phyloP scores from a whole-genome alignment of 2,888 invertebrate species.

The Steromphala cineraria region DNA sequence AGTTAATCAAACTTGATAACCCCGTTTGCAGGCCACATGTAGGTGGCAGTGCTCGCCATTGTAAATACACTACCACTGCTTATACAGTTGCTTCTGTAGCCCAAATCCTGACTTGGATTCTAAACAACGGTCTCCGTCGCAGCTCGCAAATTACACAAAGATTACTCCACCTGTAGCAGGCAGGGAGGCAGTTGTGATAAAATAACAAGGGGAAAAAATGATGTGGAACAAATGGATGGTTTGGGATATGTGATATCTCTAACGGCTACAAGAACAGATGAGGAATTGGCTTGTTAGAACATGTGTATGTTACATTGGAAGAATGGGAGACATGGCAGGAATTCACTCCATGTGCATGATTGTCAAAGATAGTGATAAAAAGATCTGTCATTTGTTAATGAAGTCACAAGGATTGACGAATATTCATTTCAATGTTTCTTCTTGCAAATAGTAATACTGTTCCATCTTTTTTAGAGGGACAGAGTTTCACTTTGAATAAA shows the following conservation, averaged over 20 bases:
- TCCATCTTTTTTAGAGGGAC: too few relatives aligned
- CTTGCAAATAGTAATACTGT: too few relatives aligned
- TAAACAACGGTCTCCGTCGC: background rate
- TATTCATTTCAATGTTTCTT: too few relatives aligned
- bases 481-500: too few relatives aligned
- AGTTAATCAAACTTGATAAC: slow-evolving; percentile 6
- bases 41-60: background rate
- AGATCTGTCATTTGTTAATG: too few relatives aligned
- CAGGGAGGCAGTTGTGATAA: background rate
- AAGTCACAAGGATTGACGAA: too few relatives aligned
- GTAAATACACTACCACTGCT: slow-evolving; percentile 17
- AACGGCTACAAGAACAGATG: background rate
- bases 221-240: background rate
- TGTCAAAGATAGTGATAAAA: too few relatives aligned
- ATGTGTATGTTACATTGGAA: too few relatives aligned
- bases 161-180: background rate
- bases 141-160: slow-evolving; percentile 10
- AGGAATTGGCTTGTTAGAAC: too few relatives aligned
- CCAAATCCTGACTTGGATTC: background rate
- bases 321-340: too few relatives aligned
- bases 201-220: background rate
- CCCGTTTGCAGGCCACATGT: background rate
- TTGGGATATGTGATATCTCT: background rate
- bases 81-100: background rate
- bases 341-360: too few relatives aligned